phyloP scores from a whole-genome alignment of 2,888 invertebrate genomes.

The Ypsolopha scabrella region DNA sequence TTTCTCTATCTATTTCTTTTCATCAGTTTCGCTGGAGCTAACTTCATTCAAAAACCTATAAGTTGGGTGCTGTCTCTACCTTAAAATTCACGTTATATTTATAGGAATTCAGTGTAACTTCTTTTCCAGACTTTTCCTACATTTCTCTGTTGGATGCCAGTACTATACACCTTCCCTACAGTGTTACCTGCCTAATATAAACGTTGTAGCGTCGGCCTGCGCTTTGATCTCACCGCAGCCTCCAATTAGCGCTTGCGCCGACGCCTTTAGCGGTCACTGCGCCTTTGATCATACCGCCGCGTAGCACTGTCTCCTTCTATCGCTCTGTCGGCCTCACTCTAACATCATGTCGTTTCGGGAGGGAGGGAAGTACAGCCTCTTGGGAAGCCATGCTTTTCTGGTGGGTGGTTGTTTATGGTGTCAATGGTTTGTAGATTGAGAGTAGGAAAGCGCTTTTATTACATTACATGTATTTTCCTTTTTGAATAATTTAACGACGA shows the following conservation, averaged over 20 bases:
- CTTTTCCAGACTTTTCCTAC: no score
- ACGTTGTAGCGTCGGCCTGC: constrained; percentile 50
- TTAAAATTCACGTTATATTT: no score
- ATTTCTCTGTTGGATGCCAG: no score
- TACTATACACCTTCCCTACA: background rate
- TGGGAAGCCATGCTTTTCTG: constrained; percentile 3
- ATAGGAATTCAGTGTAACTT: no score
- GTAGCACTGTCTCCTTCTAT: constrained; percentile 7
- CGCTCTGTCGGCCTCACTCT: constrained; percentile 20
- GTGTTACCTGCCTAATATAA: constrained; percentile 56
- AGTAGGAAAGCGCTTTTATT: no score
- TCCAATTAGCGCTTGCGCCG: constrained; percentile 64
- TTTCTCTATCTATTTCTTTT: no score
- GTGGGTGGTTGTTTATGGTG: background rate
- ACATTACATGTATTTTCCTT: no score
- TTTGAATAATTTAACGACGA: no score
- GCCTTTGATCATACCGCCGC: constrained; percentile 42
- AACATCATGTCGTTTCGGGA: constrained; percentile 11
- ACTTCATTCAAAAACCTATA: no score
- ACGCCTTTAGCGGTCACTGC: constrained; percentile 65
- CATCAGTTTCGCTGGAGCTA: no score
- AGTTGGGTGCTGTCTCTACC: no score
- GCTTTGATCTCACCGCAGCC: constrained; percentile 59
- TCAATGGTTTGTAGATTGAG: background rate
- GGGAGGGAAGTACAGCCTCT: background rate